Evolutionary conservation across 2,113 vertebrate genomes (phyloP).

Genomic region (Vimba vimba): DNA sequence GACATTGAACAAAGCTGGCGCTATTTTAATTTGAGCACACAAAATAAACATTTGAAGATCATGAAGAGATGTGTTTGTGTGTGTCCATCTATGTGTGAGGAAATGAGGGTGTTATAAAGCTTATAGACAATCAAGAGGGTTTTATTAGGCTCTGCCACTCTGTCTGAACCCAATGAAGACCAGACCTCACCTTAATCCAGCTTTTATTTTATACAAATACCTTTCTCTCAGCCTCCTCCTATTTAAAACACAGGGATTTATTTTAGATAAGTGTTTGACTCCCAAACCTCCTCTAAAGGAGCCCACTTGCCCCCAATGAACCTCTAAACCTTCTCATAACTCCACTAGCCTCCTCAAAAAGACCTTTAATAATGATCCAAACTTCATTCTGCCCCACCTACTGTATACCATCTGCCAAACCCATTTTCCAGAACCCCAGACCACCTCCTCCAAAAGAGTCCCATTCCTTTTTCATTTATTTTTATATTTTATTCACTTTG

Average conservation of each 20-base stretch:
- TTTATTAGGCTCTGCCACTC: conserved; percentile 57
- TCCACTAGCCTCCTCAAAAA: conserved; percentile 33
- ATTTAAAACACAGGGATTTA: conserved; percentile 19
- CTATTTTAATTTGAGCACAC: conserved; percentile 28
- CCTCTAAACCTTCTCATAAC: conserved; percentile 48
- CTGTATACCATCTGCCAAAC: conserved; percentile 24
- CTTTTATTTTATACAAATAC: conserved; percentile 53
- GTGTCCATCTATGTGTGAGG: conserved; percentile 28
- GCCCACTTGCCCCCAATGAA: conserved; percentile 49
- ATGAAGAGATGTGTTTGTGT: conserved; percentile 11
- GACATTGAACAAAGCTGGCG: not conserved
- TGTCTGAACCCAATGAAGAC: conserved; percentile 64
- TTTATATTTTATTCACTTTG: conserved; percentile 24
- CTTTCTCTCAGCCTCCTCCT: conserved; percentile 26
- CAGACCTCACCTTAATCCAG: conserved; percentile 65
- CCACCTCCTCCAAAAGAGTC: not conserved
- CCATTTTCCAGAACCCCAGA: not conserved
- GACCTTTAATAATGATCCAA: conserved; percentile 49
- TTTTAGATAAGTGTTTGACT: conserved; percentile 49
- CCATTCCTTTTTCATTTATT: not conserved
- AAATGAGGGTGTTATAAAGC: conserved; percentile 7
- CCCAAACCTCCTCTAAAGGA: conserved; percentile 46
- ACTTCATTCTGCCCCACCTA: not conserved
- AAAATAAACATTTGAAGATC: conserved; percentile 18
- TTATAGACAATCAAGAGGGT: conserved; percentile 10